Evolutionary conservation across 2,888 invertebrate genomes (phyloP), one percentile per base, ranked within the genome.

Genomic region (Fragum fragum): DNA sequence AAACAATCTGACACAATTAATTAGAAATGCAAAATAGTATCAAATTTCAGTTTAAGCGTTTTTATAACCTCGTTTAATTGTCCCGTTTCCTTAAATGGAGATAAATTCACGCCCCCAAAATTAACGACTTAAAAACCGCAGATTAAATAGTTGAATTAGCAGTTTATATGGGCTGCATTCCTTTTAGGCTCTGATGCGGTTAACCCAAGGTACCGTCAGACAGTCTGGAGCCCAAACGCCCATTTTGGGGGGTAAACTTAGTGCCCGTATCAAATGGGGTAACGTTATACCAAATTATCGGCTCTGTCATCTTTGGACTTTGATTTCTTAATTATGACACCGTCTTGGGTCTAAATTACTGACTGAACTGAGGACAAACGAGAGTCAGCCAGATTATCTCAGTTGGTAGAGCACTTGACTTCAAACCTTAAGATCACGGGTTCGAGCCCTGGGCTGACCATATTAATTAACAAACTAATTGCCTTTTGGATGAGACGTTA

Each of bases 141-240:
- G 42, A 66, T 66, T 66, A 42, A n/a, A 66, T 42, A 7, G 23
- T 21, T 66, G 32, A 66, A 23, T 42, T 42, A 26, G 66, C 29
- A 66, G 42, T 42, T 39, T 36, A 66, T 42, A 23, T 42, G 23
- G 39, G 32, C 42, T 42, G 66, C 66, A 66, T 66, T 66, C 66
- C 66, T 42, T 14, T 66, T 1, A 42, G 42, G 39, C 66, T 42
- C 42, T 36, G 42, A 66, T 42, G 66, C 42, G 66, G n/a, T 21
- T 39, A 66, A n/a, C 36, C 32, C 18, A n/a, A 29, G 32, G 47
- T 42, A 42, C 66, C 18, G 66, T 14, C 66, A 66, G 66, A 66
- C 66, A 66, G 42, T 32, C 66, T 66, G 66, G 66, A 66, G 66
- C 66, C 66, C 66, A 21, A 36, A 66, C 28, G 5, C 32, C 66